These are phyloP conservation scores for Sialis lutaria DNA, from an alignment of 2,888 invertebrate genomes.

Conservation along the genomic window DNA sequence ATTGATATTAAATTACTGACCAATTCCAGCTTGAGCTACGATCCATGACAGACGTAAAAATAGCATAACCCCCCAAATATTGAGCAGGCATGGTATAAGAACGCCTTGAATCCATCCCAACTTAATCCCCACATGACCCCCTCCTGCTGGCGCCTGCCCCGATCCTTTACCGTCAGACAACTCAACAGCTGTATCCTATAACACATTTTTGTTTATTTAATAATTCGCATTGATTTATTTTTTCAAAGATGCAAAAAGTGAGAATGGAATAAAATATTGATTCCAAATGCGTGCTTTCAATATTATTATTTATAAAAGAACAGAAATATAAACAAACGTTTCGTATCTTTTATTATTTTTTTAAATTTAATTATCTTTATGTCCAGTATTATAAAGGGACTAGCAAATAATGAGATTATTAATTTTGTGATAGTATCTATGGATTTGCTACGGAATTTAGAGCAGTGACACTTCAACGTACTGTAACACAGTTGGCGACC, in stretches of 20 bases:
- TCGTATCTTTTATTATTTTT: too few species aligned
- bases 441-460: too few species aligned
- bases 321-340: neutral
- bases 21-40: slow-evolving; percentile 83
- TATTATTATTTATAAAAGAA: neutral
- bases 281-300: neutral
- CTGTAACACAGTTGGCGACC: too few species aligned
- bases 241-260: slow-evolving; percentile 9
- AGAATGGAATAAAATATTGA: neutral
- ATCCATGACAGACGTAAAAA: slow-evolving; percentile 96
- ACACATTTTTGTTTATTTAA: too few species aligned
- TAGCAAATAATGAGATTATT: too few species aligned
- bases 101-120: slow-evolving; percentile 89
- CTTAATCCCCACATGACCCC: slow-evolving; percentile 39
- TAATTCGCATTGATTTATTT: slow-evolving; percentile 7
- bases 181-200: too few species aligned
- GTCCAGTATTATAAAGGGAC: too few species aligned
- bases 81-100: slow-evolving; percentile 82
- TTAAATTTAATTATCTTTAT: too few species aligned
- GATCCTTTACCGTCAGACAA: too few species aligned
- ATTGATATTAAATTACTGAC: slow-evolving; percentile 15
- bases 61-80: slow-evolving; percentile 99
- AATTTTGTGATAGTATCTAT: too few species aligned
- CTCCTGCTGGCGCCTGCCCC: slow-evolving; percentile 9
- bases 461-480: too few species aligned